A percentile compares a stretch with the other conserved stretches of the same genome.
Conservation (phyloP, 1,140 invertebrate genomes). For the Chrysopa pallens region DNA sequence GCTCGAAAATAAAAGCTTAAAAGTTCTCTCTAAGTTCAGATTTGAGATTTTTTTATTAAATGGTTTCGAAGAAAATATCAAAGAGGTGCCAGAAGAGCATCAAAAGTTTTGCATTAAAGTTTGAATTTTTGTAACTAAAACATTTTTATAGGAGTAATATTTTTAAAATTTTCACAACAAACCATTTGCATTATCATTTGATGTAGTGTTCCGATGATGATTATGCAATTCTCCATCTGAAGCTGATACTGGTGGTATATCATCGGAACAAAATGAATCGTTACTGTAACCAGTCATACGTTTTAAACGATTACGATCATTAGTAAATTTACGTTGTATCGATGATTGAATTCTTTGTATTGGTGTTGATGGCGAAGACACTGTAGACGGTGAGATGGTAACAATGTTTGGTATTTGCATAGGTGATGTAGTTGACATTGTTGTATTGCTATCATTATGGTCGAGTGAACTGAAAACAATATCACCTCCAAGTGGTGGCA, state of each 20-base stretch:
- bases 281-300: conserved; percentile 32
- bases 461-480: too few relatives aligned
- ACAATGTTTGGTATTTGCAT: conserved; percentile 5
- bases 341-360: conserved; percentile 29
- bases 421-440: conserved; percentile 2
- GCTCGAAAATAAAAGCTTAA: too few relatives aligned
- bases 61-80: too few relatives aligned
- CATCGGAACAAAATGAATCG: conserved; percentile 33
- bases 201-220: conserved; percentile 10
- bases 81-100: too few relatives aligned
- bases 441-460: too few relatives aligned
- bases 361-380: conserved; percentile 12
- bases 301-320: conserved; percentile 24
- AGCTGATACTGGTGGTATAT: conserved; percentile 7
- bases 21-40: too few relatives aligned
- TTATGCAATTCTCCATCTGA: conserved; percentile 9
- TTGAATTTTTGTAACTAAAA: too few relatives aligned
- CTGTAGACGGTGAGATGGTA: not conserved
- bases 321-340: conserved; percentile 30
- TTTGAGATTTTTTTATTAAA: too few relatives aligned
- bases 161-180: too few relatives aligned
- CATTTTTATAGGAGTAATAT: too few relatives aligned
- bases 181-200: too few relatives aligned
- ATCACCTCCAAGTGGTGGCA: conserved; percentile 12
- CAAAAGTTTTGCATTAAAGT: too few relatives aligned